A percentile compares a stretch with the other conserved stretches of the same genome.
These are phyloP conservation scores for Scaptomyza cyrtandrae DNA, from an alignment of 2,888 invertebrate species.

Conservation along the genomic window DNA sequence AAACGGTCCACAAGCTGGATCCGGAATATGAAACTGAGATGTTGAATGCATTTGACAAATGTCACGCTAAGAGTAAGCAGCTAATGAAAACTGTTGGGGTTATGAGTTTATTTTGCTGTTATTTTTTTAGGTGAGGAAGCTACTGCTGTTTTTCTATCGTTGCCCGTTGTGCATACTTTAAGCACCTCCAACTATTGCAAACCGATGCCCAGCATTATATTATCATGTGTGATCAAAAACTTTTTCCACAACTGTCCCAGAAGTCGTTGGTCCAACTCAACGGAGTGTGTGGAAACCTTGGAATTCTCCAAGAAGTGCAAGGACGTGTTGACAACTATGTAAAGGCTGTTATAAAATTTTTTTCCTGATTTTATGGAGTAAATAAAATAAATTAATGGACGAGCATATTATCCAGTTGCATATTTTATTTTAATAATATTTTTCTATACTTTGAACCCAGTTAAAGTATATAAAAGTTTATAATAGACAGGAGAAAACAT, in stretches of 20 bases:
- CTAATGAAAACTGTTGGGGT: not conserved
- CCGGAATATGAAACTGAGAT: conserved; percentile 74
- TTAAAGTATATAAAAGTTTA: too few species aligned
- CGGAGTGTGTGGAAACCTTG: conserved; percentile 67
- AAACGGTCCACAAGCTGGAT: conserved; percentile 53
- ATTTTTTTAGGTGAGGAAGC: conserved; percentile 59
- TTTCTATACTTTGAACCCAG: too few species aligned
- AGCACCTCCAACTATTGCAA: conserved; percentile 49
- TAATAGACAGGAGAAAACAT: too few species aligned
- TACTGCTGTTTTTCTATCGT: conserved; percentile 43
- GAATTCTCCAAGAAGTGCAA: conserved; percentile 71
- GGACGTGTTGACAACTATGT: conserved; percentile 74
- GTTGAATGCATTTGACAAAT: conserved; percentile 62
- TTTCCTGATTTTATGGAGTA: too few species aligned
- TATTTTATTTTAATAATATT: too few species aligned
- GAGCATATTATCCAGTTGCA: too few species aligned
- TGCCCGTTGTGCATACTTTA: conserved; percentile 43
- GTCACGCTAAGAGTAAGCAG: conserved; percentile 61
- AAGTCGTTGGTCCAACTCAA: conserved; percentile 66
- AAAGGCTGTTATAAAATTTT: not conserved
- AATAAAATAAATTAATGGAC: too few species aligned
- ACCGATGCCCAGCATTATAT: conserved; percentile 66
- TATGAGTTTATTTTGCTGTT: not conserved
- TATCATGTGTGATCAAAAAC: conserved; percentile 68
- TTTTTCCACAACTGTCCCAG: conserved; percentile 77